Percentiles rank a stretch among this genome's conserved stretches.
These are phyloP conservation scores for Brachyptera risi DNA, from an alignment of 2,888 invertebrate genomes.

Conservation along the genomic window DNA sequence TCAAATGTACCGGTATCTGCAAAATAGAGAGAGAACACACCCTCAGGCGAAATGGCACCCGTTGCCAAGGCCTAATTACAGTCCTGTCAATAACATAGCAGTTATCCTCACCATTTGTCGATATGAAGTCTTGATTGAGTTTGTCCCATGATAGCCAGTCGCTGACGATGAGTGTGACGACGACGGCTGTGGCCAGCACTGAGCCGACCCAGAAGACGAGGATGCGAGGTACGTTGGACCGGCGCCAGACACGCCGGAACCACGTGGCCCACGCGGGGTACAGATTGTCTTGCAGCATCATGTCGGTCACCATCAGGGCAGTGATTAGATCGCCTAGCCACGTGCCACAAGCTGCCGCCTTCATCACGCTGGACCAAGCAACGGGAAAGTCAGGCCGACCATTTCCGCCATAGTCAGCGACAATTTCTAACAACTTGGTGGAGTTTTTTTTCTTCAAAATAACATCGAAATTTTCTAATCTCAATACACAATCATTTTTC, in stretches of 20 bases:
- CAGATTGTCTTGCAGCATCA: conserved; percentile 51
- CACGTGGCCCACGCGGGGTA: conserved; percentile 47
- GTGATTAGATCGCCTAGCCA: conserved; percentile 52
- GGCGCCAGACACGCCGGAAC: conserved; percentile 42
- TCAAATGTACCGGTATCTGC: no score
- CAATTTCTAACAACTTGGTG: no score
- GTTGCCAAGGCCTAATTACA: no score
- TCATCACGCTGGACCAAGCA: conserved; percentile 46
- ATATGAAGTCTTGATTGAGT: conserved; percentile 47
- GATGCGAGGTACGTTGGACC: conserved; percentile 45
- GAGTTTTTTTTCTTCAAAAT: no score
- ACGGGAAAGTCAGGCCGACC: no score
- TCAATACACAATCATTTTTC: no score
- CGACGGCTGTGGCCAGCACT: conserved; percentile 43
- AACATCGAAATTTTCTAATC: no score
- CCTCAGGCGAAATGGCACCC: no score
- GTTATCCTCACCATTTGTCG: conserved; percentile 45
- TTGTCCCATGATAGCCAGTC: conserved; percentile 50
- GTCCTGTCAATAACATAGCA: no score
- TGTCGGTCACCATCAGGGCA: conserved; percentile 51
- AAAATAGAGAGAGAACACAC: no score
- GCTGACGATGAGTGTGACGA: conserved; percentile 48
- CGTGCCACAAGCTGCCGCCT: conserved; percentile 49
- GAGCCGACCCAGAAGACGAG: conserved; percentile 49
- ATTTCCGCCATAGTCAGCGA: no score